phyloP scores from a whole-genome alignment of 1,140 invertebrate genomes.

The Caerostris extrusa region DNA sequence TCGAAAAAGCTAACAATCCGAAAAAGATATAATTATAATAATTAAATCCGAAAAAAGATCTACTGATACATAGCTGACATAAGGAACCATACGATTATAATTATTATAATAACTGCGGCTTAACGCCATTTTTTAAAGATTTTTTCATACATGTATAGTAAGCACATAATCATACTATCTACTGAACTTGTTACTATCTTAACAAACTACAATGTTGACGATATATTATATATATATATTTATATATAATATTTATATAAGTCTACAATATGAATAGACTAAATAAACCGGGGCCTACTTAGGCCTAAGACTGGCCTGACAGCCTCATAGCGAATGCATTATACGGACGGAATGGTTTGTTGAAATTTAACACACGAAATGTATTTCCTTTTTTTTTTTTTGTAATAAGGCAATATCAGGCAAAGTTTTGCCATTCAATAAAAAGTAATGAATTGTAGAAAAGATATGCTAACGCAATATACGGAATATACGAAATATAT shows the following conservation, averaged over 20 bases:
- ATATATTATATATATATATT: slow-evolving; percentile 71
- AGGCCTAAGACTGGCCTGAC: slow-evolving; percentile 55
- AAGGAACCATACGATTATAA: slow-evolving; percentile 70
- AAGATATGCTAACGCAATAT: slow-evolving; percentile 73
- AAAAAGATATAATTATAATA: slow-evolving; percentile 55
- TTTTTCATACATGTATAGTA: slow-evolving; percentile 65
- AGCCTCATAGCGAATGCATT: slow-evolving; percentile 57
- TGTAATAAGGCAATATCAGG: slow-evolving; percentile 74
- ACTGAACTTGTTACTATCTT: slow-evolving; percentile 70
- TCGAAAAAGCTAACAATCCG: slow-evolving; percentile 69
- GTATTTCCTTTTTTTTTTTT: slow-evolving; percentile 29
- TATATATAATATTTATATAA: slow-evolving; percentile 77
- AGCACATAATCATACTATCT: slow-evolving; percentile 71
- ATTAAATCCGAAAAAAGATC: slow-evolving; percentile 63
- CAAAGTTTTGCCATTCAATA: slow-evolving; percentile 55
- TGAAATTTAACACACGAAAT: slow-evolving; percentile 70
- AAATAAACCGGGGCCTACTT: slow-evolving; percentile 57
- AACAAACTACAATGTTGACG: slow-evolving; percentile 75
- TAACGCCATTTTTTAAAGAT: slow-evolving; percentile 2
- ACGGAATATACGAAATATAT: slow-evolving; percentile 75
- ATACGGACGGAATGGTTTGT: slow-evolving; percentile 72
- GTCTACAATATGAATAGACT: slow-evolving; percentile 75
- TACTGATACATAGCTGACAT: slow-evolving; percentile 71
- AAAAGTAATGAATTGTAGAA: slow-evolving; percentile 74
- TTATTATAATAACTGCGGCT: slow-evolving; percentile 49